Evolutionary conservation across 2,888 invertebrate genomes (phyloP).

Genomic region (Vanessa cardui): DNA sequence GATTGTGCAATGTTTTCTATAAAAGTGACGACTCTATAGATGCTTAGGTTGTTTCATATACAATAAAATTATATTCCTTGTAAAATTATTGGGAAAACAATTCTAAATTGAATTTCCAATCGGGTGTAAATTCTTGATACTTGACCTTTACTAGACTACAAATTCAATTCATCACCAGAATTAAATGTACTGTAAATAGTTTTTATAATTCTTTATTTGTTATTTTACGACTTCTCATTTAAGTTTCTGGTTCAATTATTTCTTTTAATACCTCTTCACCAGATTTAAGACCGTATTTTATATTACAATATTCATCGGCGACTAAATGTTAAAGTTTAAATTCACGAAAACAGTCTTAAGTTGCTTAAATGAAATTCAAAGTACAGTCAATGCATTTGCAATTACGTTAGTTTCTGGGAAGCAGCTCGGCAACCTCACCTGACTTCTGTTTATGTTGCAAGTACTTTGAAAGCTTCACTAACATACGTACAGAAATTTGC

Average conservation of each 20-base stretch:
- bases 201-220: too few relatives aligned
- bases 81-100: too few relatives aligned
- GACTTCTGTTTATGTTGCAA: conserved; percentile 25
- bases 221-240: background rate
- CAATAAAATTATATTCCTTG: too few relatives aligned
- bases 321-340: conserved; percentile 9
- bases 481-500: conserved; percentile 28
- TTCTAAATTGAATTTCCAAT: too few relatives aligned
- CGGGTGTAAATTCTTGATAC: too few relatives aligned
- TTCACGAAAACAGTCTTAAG: conserved; percentile 8
- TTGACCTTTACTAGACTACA: too few relatives aligned
- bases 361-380: conserved; percentile 34
- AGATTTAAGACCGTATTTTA: background rate
- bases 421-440: conserved; percentile 20
- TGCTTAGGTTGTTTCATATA: too few relatives aligned
- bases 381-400: conserved; percentile 39
- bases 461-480: conserved; percentile 14
- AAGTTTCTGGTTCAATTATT: background rate
- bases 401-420: conserved; percentile 39
- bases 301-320: background rate
- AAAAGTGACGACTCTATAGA: too few relatives aligned
- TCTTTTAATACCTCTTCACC: background rate
- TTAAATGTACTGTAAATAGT: too few relatives aligned
- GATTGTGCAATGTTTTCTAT: too few relatives aligned
- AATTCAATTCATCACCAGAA: too few relatives aligned